Base-by-base conservation (phyloP, 1,140 invertebrate species). In the Trichogramma pretiosum region DNA sequence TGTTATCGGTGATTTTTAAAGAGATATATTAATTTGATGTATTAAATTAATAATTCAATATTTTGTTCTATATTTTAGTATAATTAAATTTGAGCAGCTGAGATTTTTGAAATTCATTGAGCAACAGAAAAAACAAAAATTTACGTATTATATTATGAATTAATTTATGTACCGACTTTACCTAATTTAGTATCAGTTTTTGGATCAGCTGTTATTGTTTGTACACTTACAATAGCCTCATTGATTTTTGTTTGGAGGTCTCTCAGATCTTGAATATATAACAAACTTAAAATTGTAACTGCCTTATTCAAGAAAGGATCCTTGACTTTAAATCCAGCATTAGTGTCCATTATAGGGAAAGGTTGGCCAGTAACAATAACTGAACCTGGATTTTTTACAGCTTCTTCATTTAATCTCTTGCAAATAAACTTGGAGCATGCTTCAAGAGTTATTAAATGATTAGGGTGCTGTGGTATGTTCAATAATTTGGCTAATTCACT, bases 181-280 rank as follows among this genome's bases (percentile, higher is more conserved):
- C 93, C 93, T 19, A 98, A 74, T 65, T 81, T 85, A 3, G 91
- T 93, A 64, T 98, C 93, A 59, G 94, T 98, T 74, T 94, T 94
- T 10, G 95, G 95, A 80, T 98, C 87, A 8, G 94, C 93, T 13
- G 94, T 98, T 5, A 98, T 76, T 49, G 73, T 81, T 76, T 98
- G 95, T 2, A 95, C 87, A 46, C 79, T 77, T 3, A 97, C 94
- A 61, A 98, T 85, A 3, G 86, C 82, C 71, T 94, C 87, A 70
- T 98, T 98, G 28, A 97, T 95, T 60, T 82, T 82, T 0, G 93
- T 97, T 70, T 98, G 95, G 18, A 98, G 75, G 53, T 92, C 78
- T 54, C 93, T 74, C 7, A 97, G 68, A 65, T 96, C 89, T 59
- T 91, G 85, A 54, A 98, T 87, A 65, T 94, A 94, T 3, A 98